Evolutionary conservation across 2,113 vertebrate species (phyloP).

Genomic region (Chlamydotis undulata): DNA sequence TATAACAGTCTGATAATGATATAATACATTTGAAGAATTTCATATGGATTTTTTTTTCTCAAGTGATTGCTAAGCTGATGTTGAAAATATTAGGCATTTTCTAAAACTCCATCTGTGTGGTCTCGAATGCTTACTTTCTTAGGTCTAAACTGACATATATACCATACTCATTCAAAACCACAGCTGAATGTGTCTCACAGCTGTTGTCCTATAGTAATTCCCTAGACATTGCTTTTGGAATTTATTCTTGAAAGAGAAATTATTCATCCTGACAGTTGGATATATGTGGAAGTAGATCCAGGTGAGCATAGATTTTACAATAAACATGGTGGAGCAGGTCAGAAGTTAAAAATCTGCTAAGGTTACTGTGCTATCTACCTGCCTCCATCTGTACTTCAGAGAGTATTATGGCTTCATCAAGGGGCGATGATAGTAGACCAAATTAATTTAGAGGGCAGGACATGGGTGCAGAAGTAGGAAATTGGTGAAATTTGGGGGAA

Average conservation of each 20-base stretch:
- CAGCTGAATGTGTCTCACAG: background rate
- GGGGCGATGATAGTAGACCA: background rate
- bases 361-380: background rate
- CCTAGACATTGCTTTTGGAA: background rate
- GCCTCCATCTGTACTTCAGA: background rate
- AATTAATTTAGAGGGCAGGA: background rate
- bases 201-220: background rate
- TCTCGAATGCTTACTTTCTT: background rate
- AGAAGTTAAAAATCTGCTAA: background rate
- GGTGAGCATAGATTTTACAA: background rate
- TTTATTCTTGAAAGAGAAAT: background rate
- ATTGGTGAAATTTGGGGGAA: background rate
- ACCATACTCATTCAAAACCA: background rate
- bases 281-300: background rate
- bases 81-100: background rate
- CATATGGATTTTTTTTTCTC: background rate
- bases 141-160: background rate
- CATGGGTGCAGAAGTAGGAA: background rate
- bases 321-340: background rate
- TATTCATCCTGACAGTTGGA: background rate
- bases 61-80: background rate
- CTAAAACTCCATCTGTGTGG: background rate
- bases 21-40: background rate
- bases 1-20: background rate
- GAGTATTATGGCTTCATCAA: background rate